Evolutionary conservation across 1,140 invertebrate genomes (phyloP).

Genomic region (Mamestra configurata): DNA sequence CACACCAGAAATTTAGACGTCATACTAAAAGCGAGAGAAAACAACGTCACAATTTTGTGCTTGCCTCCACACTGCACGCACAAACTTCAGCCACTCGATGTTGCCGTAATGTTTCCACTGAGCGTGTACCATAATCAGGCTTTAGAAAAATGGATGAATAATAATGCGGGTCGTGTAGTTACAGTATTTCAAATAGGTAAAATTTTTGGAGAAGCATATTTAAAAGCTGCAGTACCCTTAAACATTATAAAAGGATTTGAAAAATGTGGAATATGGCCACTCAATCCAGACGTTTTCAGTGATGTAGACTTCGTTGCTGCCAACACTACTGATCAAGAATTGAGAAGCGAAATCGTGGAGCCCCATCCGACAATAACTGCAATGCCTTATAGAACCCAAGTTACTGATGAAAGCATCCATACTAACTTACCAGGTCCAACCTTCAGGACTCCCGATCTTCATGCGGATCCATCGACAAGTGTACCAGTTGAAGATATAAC

Average conservation of each 20-base stretch:
- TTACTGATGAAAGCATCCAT: too few relatives aligned
- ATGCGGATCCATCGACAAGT: background rate
- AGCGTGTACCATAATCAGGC: constrained; percentile 57
- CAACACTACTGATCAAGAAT: background rate
- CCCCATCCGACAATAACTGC: background rate
- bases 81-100: constrained; percentile 79
- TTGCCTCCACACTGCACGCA: constrained; percentile 76
- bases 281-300: constrained; percentile 14
- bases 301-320: constrained; percentile 23
- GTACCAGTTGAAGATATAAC: background rate
- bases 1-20: constrained; percentile 71
- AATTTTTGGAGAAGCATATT: constrained; percentile 67
- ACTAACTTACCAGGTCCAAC: too few relatives aligned
- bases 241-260: constrained; percentile 69
- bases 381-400: background rate
- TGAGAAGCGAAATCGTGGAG: background rate
- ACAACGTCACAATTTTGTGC: constrained; percentile 70
- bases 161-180: constrained; percentile 63
- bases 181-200: constrained; percentile 64
- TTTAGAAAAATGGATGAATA: constrained; percentile 55
- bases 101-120: constrained; percentile 69
- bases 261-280: constrained; percentile 41
- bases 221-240: constrained; percentile 66
- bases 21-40: constrained; percentile 64
- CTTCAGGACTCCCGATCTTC: background rate